A percentile compares a stretch with the other conserved stretches of the same genome.
Conservation (phyloP, 2,888 invertebrate genomes). For the Orgyia antiqua region DNA sequence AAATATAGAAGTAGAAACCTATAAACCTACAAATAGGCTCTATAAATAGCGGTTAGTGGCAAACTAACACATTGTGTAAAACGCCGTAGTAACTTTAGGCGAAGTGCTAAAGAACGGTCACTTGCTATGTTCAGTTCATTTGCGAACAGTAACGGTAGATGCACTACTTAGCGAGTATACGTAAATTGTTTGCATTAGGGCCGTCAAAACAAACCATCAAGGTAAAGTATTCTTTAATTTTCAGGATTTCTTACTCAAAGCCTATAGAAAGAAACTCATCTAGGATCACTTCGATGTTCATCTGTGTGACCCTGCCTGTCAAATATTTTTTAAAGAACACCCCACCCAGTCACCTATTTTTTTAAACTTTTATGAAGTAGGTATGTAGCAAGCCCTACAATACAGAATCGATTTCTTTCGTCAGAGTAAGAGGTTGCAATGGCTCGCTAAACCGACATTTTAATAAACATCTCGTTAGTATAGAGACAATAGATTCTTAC, state of each 20-base stretch:
- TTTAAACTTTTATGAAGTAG: no score
- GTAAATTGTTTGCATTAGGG: slow-evolving; percentile 8
- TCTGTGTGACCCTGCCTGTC: no score
- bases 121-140: slow-evolving; percentile 16
- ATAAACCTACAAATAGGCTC: no score
- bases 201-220: no score
- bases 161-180: slow-evolving; percentile 19
- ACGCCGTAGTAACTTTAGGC: slow-evolving; percentile 8
- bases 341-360: no score
- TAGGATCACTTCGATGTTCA: no score
- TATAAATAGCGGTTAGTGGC: slow-evolving; percentile 8
- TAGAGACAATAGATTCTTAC: neutral
- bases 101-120: slow-evolving; percentile 9
- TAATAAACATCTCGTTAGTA: neutral
- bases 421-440: neutral
- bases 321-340: no score
- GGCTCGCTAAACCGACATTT: neutral
- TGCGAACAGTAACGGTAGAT: slow-evolving; percentile 21
- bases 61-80: slow-evolving; percentile 15
- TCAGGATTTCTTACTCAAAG: no score
- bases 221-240: no score
- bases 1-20: no score
- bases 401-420: neutral
- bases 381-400: neutral
- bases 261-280: no score